Evolutionary conservation across 2,797 vertebrate genomes (phyloP).

Genomic region (Micrastur ruficollis): DNA sequence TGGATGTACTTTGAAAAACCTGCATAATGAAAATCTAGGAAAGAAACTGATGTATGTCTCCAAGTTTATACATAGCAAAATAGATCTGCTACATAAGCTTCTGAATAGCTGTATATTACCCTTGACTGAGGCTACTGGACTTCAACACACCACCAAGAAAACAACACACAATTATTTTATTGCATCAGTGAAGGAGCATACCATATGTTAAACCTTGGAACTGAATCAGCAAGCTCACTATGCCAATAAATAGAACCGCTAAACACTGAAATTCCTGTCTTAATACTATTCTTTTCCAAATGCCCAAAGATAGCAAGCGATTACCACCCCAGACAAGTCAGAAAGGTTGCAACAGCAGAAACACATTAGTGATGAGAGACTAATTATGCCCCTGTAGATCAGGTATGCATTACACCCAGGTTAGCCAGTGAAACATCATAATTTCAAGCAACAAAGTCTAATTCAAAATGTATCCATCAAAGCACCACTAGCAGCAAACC

Average conservation of each 20-base stretch:
- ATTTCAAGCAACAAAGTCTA: neutral
- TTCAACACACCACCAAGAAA: neutral
- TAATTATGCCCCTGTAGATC: neutral
- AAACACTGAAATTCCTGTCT: neutral
- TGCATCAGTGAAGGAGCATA: neutral
- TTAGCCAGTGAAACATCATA: neutral
- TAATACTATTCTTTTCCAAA: conserved; percentile 1
- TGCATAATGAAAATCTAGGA: neutral
- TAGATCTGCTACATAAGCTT: fast-evolving
- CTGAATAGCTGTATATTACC: neutral
- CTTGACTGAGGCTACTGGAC: neutral
- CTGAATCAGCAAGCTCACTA: neutral
- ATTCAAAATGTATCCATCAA: neutral
- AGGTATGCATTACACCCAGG: neutral
- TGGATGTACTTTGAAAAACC: neutral
- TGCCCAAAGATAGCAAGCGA: neutral
- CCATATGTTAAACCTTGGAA: neutral
- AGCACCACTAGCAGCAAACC: neutral
- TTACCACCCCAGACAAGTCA: neutral
- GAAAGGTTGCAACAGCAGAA: neutral
- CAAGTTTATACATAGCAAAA: neutral
- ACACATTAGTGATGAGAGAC: neutral
- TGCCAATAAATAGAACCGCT: neutral
- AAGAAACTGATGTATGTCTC: neutral
- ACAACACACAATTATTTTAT: neutral